Base-by-base conservation (phyloP, 2,113 vertebrate species). In the Tachysurus vachellii region DNA sequence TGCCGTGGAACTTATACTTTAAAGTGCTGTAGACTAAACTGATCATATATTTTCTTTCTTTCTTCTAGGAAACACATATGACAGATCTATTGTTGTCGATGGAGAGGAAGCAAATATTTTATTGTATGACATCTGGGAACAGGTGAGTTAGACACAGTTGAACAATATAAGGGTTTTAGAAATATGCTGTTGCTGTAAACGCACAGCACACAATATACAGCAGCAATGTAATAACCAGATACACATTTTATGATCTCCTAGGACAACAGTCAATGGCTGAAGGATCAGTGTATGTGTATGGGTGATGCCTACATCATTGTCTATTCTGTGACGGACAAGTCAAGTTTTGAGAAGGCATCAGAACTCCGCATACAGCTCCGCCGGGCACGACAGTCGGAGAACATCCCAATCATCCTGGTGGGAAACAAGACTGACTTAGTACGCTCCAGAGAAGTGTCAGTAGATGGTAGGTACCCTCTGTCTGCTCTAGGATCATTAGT, bases 381-480 rank as follows among this genome's bases (percentile, higher is more conserved):
- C 91, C 95, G 98, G 80, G 97, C 96, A 64, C 95, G 98, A 26
- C 98, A 99, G 94, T 95, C 97, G 0, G 98, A 99, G 36, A 97
- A 99, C 54, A 98, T 99, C 92, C 98, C 98, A 90, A 99, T 99
- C 83, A 99, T 99, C 93, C 97, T 99, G 0, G 98, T 99, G 91
- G 98, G 98, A 90, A 99, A 99, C 92, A 99, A 99, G 92, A 99
- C 97, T 0, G 98, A 99, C 93, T 93, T 99, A 90, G 98, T 99
- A 92, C 96, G 98, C 68, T 99, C 98, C 87, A 95, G 98, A 81
- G 98, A 99, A 91, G 98, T 99, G 91, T 98, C 98, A 5, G 95
- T 97, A 47, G 98, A 99, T 61, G 98, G 98, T 99, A 93, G 97
- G 97, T 92, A 64, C 7, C 12, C 9, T 44, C 16, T 19, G 47